A percentile compares a stretch with the other conserved stretches of the same genome.
These are phyloP conservation scores for Brotula barbata DNA, from an alignment of 2,797 vertebrate species.

Conservation along the genomic window DNA sequence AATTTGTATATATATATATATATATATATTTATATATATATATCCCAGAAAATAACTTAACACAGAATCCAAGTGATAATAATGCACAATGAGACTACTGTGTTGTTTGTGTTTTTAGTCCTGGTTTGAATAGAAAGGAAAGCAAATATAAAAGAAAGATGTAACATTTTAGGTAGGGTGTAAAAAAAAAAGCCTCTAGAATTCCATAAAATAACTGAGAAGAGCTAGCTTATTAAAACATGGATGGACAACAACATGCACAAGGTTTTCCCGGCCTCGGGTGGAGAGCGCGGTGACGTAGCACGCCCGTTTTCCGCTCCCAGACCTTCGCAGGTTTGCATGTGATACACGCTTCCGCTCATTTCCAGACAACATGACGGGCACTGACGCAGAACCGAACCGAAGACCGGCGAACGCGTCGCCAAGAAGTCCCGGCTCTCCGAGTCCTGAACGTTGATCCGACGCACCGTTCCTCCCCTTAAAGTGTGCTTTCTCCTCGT, in stretches of 20 bases:
- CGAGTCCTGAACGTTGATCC: too few relatives aligned
- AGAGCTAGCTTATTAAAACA: constrained; percentile 77
- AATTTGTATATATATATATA: constrained; percentile 2
- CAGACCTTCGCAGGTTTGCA: constrained; percentile 29
- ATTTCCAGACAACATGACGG: constrained; percentile 27
- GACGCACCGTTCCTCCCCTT: neutral
- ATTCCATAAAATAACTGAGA: constrained; percentile 65
- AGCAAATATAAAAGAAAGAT: constrained; percentile 55
- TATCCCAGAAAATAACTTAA: constrained; percentile 75
- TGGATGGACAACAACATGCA: constrained; percentile 79
- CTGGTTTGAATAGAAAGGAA: constrained; percentile 56
- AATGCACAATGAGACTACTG: constrained; percentile 45
- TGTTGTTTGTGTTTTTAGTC: constrained; percentile 44
- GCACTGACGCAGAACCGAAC: constrained; percentile 35
- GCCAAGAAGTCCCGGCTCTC: too few relatives aligned
- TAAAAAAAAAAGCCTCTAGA: constrained; percentile 56
- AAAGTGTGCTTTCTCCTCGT: constrained; percentile 28
- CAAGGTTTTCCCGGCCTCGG: constrained; percentile 63
- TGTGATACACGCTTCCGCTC: constrained; percentile 37
- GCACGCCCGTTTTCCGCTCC: constrained; percentile 44
- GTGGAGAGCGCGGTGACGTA: constrained; percentile 44
- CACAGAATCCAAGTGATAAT: constrained; percentile 59
- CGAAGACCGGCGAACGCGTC: too few relatives aligned
- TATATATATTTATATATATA: constrained; percentile 36
- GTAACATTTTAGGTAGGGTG: constrained; percentile 48